A percentile compares a stretch with the other conserved stretches of the same genome.
phyloP scores from a whole-genome alignment of 2,113 vertebrate genomes.

The Parus major region DNA sequence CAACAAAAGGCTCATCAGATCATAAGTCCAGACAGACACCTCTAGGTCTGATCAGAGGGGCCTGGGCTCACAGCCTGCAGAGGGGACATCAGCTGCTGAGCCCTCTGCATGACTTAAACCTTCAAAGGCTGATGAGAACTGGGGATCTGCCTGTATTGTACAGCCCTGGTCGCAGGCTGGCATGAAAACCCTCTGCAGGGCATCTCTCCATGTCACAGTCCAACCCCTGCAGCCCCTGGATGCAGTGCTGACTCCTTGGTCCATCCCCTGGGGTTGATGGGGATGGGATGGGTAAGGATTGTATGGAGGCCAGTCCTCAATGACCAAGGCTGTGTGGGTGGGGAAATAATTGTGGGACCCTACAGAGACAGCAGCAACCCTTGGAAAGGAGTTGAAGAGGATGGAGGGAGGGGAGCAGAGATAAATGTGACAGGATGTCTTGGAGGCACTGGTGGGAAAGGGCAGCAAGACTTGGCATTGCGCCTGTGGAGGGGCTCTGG shows the following conservation, averaged over 20 bases:
- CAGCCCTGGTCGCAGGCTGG: not conserved
- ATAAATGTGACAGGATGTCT: not conserved
- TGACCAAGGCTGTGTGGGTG: not conserved
- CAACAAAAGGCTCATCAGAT: not conserved
- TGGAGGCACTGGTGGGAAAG: not conserved
- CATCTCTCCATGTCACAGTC: not conserved
- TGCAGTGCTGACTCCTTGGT: not conserved
- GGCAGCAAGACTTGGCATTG: not conserved
- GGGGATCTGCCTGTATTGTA: not conserved
- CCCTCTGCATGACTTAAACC: not conserved
- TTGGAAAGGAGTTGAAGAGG: not conserved
- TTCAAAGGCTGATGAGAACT: not conserved
- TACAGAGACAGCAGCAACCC: not conserved
- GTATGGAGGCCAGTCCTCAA: not conserved
- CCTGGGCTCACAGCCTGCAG: accelerated
- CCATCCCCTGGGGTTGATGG: not conserved
- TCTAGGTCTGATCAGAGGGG: not conserved
- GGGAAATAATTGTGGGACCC: not conserved
- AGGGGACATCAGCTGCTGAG: not conserved
- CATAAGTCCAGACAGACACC: not conserved
- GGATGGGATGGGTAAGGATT: not conserved
- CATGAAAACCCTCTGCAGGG: not conserved
- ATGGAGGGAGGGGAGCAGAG: not conserved
- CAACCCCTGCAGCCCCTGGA: not conserved
- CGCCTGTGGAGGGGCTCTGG: not conserved